Evolutionary conservation across 2,888 invertebrate species (phyloP).

Genomic region (Ophion ventricosus): DNA sequence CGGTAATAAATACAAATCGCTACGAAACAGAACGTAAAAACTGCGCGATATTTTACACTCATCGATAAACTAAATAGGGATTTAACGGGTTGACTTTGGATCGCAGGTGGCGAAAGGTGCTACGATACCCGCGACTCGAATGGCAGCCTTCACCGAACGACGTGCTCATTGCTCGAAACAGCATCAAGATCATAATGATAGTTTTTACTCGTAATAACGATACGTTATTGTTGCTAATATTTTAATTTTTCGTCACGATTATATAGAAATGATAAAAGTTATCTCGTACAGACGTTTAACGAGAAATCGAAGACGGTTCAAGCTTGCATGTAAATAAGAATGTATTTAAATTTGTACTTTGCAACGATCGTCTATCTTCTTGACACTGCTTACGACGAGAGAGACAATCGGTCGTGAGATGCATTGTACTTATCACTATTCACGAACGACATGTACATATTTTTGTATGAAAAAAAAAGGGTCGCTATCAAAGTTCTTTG

Average conservation of each 20-base stretch:
- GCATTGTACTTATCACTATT: constrained; percentile 63
- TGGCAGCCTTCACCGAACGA: constrained; percentile 81
- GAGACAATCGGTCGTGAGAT: constrained; percentile 33
- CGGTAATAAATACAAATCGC: constrained; percentile 70
- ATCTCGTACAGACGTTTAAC: constrained; percentile 55
- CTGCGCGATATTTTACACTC: background rate
- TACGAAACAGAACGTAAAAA: background rate
- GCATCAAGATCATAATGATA: constrained; percentile 79
- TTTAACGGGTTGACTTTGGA: background rate
- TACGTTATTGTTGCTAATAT: constrained; percentile 49
- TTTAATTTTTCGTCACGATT: constrained; percentile 32
- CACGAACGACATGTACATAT: constrained; percentile 61
- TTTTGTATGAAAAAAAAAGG: constrained; percentile 62
- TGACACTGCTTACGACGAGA: constrained; percentile 20
- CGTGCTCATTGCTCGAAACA: constrained; percentile 81
- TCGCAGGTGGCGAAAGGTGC: constrained; percentile 80
- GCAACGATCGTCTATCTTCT: constrained; percentile 50
- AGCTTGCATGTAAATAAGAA: constrained; percentile 64
- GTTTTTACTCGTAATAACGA: constrained; percentile 74
- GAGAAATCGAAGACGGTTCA: constrained; percentile 53
- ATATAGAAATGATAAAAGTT: constrained; percentile 26
- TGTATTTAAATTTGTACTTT: constrained; percentile 66
- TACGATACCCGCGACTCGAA: constrained; percentile 80
- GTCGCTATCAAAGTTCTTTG: constrained; percentile 53
- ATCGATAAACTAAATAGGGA: background rate